Percentiles rank a stretch among this genome's conserved stretches.
phyloP scores from a whole-genome alignment of 1,140 invertebrate genomes.

The Caenorhabditis briggsae region DNA sequence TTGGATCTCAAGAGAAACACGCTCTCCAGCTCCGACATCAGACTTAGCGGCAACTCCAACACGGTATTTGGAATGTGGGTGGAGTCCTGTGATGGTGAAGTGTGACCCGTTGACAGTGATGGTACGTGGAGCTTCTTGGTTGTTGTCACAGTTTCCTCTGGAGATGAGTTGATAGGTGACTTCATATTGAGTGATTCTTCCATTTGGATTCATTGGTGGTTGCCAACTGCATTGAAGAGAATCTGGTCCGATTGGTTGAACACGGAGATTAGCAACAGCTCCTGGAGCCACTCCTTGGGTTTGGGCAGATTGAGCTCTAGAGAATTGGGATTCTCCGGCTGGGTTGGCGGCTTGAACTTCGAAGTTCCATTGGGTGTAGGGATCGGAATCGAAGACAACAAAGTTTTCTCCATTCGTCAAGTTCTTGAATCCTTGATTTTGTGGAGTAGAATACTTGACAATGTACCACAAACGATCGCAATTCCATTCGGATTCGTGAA shows the following conservation, averaged over 20 bases:
- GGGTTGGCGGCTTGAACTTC: constrained; percentile 77
- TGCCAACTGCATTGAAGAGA: constrained; percentile 76
- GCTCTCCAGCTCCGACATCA: constrained; percentile 71
- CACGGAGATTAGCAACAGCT: constrained; percentile 71
- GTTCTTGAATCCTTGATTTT: constrained; percentile 75
- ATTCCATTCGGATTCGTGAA: constrained; percentile 76
- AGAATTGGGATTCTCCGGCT: constrained; percentile 75
- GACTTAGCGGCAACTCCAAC: constrained; percentile 77
- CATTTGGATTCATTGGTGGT: constrained; percentile 75
- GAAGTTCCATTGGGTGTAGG: constrained; percentile 76
- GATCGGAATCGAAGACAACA: constrained; percentile 76
- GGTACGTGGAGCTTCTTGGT: constrained; percentile 64
- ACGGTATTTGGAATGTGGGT: constrained; percentile 77
- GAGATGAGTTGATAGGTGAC: constrained; percentile 77
- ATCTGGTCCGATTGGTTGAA: constrained; percentile 73
- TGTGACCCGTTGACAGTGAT: constrained; percentile 68
- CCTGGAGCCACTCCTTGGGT: constrained; percentile 73
- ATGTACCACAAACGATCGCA: constrained; percentile 77
- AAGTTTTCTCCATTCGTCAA: constrained; percentile 72
- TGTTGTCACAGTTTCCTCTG: constrained; percentile 77
- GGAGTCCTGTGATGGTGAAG: constrained; percentile 73
- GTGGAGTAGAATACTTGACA: constrained; percentile 76
- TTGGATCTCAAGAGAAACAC: constrained; percentile 76
- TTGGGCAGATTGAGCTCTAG: constrained; percentile 69
- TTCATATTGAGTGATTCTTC: constrained; percentile 75